These are phyloP conservation scores for Spatulosminthurus flaviceps DNA, from an alignment of 2,888 invertebrate genomes.

Conservation along the genomic window DNA sequence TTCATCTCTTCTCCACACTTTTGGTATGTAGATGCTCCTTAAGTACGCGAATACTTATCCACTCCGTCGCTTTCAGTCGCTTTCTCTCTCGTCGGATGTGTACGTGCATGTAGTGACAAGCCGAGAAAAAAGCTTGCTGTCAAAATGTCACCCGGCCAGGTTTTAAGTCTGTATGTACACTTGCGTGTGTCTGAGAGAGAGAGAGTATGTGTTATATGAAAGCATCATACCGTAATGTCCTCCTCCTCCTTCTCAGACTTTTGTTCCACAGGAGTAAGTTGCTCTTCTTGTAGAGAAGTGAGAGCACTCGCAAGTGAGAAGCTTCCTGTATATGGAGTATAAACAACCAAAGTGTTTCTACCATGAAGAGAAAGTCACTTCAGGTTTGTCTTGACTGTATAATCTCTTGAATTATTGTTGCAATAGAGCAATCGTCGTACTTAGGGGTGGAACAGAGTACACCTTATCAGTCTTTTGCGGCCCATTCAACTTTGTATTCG, in stretches of 20 bases:
- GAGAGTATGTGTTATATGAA: not conserved
- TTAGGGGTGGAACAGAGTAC: too few species aligned
- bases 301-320: too few species aligned
- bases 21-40: slow-evolving; percentile 14
- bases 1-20: slow-evolving; percentile 19
- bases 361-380: not conserved
- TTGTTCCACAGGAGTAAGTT: too few species aligned
- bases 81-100: not conserved
- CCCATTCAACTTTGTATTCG: too few species aligned
- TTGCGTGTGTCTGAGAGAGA: too few species aligned
- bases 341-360: not conserved
- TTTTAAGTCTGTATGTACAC: slow-evolving; percentile 11
- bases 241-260: not conserved
- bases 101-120: not conserved
- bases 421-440: not conserved
- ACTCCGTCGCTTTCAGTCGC: not conserved
- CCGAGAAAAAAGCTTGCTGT: slow-evolving; percentile 42
- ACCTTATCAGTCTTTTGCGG: too few species aligned
- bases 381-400: slow-evolving; percentile 5
- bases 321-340: too few species aligned
- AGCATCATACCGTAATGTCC: not conserved
- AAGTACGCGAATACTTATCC: slow-evolving; percentile 2
- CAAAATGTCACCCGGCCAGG: slow-evolving; percentile 44
- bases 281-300: too few species aligned
- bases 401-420: slow-evolving; percentile 9